Conservation (phyloP, 2,888 invertebrate genomes). For the Falcaria lacertinaria region DNA sequence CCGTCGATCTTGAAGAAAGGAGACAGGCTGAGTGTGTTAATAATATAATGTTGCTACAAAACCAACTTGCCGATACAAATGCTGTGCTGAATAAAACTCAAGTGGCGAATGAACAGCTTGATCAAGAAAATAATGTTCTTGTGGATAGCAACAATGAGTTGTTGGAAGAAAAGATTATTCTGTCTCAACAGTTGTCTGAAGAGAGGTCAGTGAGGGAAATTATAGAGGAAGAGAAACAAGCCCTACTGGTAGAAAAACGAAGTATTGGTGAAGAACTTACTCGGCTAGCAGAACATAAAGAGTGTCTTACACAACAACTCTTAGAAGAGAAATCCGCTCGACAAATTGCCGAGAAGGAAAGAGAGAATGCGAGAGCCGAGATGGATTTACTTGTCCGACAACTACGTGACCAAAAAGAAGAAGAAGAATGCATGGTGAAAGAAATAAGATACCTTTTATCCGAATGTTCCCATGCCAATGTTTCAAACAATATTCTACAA, state of each 20-base stretch:
- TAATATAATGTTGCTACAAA: neutral
- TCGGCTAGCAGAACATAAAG: slow-evolving; percentile 31
- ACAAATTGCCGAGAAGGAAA: slow-evolving; percentile 36
- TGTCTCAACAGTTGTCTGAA: slow-evolving; percentile 20
- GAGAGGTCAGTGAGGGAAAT: slow-evolving; percentile 27
- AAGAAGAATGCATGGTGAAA: slow-evolving; percentile 7
- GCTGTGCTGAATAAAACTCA: slow-evolving; percentile 18
- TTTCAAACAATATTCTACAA: slow-evolving; percentile 8
- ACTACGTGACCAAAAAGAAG: slow-evolving; percentile 6
- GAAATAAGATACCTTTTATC: slow-evolving; percentile 11
- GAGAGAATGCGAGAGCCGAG: slow-evolving; percentile 20
- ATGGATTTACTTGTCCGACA: slow-evolving; percentile 21
- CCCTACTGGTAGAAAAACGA: slow-evolving; percentile 16
- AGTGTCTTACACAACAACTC: slow-evolving; percentile 37
- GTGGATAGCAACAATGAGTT: slow-evolving; percentile 23
- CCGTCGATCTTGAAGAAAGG: neutral
- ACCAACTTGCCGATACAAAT: slow-evolving; percentile 4
- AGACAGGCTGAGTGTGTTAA: neutral
- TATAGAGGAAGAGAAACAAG: slow-evolving; percentile 23
- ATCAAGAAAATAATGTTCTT: slow-evolving; percentile 19
- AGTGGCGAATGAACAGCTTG: slow-evolving; percentile 20
- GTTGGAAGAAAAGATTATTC: slow-evolving; percentile 23
- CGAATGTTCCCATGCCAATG: slow-evolving; percentile 8
- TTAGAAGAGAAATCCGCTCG: slow-evolving; percentile 36
- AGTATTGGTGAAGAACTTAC: slow-evolving; percentile 15